Percentiles rank a stretch among this genome's conserved stretches.
Evolutionary conservation across 2,797 vertebrate species (phyloP).

Genomic region (Sandelia bainsii): DNA sequence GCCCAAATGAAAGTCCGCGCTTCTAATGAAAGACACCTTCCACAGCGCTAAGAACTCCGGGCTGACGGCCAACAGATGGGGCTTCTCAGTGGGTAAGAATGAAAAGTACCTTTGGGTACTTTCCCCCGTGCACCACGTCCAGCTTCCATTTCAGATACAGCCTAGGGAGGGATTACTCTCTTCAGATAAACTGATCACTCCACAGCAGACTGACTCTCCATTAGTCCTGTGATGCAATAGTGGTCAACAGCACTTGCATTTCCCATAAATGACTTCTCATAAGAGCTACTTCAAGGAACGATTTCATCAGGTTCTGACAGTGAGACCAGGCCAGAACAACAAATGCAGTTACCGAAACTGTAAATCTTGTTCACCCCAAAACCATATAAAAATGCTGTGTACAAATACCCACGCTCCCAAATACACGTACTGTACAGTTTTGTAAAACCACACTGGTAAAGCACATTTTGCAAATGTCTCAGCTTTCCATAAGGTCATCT

Average conservation of each 20-base stretch:
- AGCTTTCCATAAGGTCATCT: not conserved
- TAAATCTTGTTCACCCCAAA: slow-evolving; percentile 4
- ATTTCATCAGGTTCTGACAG: slow-evolving; percentile 55
- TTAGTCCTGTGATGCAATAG: slow-evolving; percentile 67
- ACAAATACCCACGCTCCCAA: not conserved
- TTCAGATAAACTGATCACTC: slow-evolving; percentile 37
- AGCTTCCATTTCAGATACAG: slow-evolving; percentile 38
- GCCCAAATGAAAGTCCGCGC: slow-evolving; percentile 37
- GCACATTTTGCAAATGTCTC: not conserved
- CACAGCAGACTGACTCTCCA: slow-evolving; percentile 54
- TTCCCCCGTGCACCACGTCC: slow-evolving; percentile 26
- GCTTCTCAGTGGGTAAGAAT: slow-evolving; percentile 34
- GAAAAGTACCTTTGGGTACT: slow-evolving; percentile 51
- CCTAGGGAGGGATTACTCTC: slow-evolving; percentile 38
- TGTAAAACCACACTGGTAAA: not conserved
- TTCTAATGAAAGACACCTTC: slow-evolving; percentile 66
- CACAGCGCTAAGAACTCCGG: slow-evolving; percentile 9
- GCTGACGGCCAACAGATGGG: slow-evolving; percentile 59
- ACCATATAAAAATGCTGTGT: not conserved
- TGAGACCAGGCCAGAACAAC: slow-evolving; percentile 61
- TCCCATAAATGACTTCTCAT: slow-evolving; percentile 79
- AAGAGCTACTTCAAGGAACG: slow-evolving; percentile 77
- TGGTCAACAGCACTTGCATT: slow-evolving; percentile 57
- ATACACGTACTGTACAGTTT: not conserved
- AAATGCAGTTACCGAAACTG: slow-evolving; percentile 13